These are phyloP conservation scores for Zoanthus sociatus DNA, from an alignment of 92 coral and sea anemone species.

Conservation along the genomic window DNA sequence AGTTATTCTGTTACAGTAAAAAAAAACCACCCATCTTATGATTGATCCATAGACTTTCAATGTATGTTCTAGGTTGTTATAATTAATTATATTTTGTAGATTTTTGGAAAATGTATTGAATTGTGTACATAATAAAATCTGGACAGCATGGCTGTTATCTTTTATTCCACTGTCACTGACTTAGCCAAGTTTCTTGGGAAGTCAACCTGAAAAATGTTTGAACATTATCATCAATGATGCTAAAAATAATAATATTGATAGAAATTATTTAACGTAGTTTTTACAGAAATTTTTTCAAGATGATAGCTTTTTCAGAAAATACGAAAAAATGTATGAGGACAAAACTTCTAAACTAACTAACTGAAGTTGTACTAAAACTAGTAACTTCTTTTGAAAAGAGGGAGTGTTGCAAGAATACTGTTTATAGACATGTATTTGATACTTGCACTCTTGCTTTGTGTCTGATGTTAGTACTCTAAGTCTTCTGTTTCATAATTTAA, in stretches of 20 bases:
- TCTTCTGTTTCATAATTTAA: too few species aligned
- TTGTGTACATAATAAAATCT: neutral
- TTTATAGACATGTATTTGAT: too few species aligned
- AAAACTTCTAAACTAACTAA: too few species aligned
- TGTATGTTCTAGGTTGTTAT: neutral
- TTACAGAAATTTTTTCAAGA: neutral
- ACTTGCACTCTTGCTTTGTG: too few species aligned
- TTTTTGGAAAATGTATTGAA: neutral
- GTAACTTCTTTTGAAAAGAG: too few species aligned
- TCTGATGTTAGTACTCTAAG: too few species aligned
- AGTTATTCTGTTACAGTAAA: too few species aligned
- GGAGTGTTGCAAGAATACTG: too few species aligned
- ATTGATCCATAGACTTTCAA: neutral
- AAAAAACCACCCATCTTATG: too few species aligned
- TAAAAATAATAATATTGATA: neutral
- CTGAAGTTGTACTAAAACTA: too few species aligned
- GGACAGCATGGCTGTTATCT: neutral
- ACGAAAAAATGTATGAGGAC: neutral
- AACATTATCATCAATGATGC: neutral
- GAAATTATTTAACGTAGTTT: too few species aligned
- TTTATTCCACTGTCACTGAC: slow-evolving; percentile 95
- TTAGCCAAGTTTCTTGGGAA: slow-evolving; percentile 96
- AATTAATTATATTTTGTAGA: neutral
- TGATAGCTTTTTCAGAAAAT: neutral
- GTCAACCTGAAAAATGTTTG: slow-evolving; percentile 77